Evolutionary conservation across 1,140 invertebrate genomes (phyloP).

Genomic region (Drosophila erecta): DNA sequence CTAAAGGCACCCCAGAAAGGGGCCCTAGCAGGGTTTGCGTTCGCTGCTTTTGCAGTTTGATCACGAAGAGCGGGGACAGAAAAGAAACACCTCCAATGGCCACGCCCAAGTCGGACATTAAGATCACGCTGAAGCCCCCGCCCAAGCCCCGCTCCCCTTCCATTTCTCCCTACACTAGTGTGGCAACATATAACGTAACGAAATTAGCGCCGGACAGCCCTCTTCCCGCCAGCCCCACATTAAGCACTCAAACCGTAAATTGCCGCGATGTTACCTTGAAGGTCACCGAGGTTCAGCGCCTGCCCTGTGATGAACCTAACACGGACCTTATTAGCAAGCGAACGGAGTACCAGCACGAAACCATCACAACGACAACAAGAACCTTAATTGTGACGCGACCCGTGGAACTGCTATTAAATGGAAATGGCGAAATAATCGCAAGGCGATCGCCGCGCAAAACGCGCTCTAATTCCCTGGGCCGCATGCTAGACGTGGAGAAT

Average conservation of each 20-base stretch:
- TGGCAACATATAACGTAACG: constrained; percentile 61
- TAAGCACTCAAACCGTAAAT: constrained; percentile 51
- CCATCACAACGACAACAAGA: constrained; percentile 68
- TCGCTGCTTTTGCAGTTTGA: constrained; percentile 69
- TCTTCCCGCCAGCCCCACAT: constrained; percentile 57
- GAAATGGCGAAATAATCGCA: constrained; percentile 70
- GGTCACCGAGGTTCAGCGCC: constrained; percentile 46
- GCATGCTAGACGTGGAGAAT: constrained; percentile 59
- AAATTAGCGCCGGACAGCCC: constrained; percentile 52
- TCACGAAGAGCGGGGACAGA: constrained; percentile 22
- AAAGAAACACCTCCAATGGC: constrained; percentile 3
- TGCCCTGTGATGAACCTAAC: constrained; percentile 48
- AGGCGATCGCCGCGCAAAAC: constrained; percentile 50
- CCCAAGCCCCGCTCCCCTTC: constrained; percentile 57
- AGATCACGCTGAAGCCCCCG: constrained; percentile 12
- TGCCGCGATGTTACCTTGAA: constrained; percentile 55
- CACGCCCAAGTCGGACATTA: constrained; percentile 5
- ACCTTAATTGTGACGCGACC: constrained; percentile 71
- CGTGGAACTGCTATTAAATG: constrained; percentile 72
- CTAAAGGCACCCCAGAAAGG: background rate
- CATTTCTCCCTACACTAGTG: constrained; percentile 61
- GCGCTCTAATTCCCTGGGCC: constrained; percentile 77
- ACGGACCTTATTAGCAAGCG: constrained; percentile 49
- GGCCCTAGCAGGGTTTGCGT: constrained; percentile 52
- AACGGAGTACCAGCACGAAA: constrained; percentile 57